Base-by-base conservation (phyloP, 2,888 invertebrate genomes). In the Eremobia ochroleuca region DNA sequence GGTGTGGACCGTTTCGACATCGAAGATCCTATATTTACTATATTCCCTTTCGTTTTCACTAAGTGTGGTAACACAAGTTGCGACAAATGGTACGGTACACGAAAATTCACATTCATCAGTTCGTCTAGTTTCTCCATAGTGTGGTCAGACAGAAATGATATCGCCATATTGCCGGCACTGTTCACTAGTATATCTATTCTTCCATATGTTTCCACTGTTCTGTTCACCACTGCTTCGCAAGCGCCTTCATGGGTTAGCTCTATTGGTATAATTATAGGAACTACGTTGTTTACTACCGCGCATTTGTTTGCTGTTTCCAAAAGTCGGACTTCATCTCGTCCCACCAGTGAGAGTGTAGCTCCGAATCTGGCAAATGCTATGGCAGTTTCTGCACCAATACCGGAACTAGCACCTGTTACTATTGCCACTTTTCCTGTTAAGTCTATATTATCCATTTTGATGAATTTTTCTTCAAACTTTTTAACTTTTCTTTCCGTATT, bases 381-480 rank as follows among this genome's bases (percentile, higher is more conserved):
- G 0, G 94, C 93, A 2, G 92, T 89, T 69, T 90, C 93, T 5
- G 94, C 94, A 6, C 94, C 93, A 31, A 94, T 92, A 0, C 93
- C 94, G 0, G 93, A 93, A 81, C 94, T 94, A 0, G 94, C 93
- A 0, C 94, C 94, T 9, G 94, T 94, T 67, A 94, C 87, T 28
- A 94, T 93, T 13, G 92, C 92, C 3, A 93, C 93, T 91, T 94
- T 94, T 18, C 90, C 90, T 59, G 73, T 85, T 37, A 94, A 91
- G 67, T 92, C 85, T 34, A 94, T 87, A 65, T 82, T 82, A 15
- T 92, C 89, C 93, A 92, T 92, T 55, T 81, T 28, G 3, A 0
- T 49, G 2, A 31, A 4, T 34, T 65, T n/a, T 4, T 58, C 61
- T 84, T 73, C 15, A 37, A 59, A 11, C 31, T 37, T 52, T 0